Evolutionary conservation across 2,888 invertebrate genomes (phyloP).

Genomic region (Nymphalis c-album): DNA sequence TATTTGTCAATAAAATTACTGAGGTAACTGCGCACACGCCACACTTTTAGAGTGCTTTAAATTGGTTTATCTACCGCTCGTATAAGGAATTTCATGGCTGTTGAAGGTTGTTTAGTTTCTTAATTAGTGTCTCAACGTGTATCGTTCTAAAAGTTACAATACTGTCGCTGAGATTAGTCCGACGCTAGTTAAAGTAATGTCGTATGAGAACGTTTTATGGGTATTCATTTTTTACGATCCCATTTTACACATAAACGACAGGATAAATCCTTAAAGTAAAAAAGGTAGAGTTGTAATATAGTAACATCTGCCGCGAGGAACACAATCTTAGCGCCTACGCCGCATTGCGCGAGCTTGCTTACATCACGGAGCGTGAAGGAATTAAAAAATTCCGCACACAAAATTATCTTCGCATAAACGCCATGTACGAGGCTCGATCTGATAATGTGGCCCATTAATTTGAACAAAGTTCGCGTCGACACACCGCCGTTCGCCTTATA

Average conservation of each 20-base stretch:
- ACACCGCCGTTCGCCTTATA: slow-evolving; percentile 74
- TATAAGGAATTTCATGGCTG: slow-evolving; percentile 77
- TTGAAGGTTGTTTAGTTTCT: slow-evolving; percentile 71
- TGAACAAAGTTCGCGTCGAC: slow-evolving; percentile 81
- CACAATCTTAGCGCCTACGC: slow-evolving; percentile 47
- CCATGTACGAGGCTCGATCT: slow-evolving; percentile 79
- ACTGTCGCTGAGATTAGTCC: slow-evolving; percentile 55
- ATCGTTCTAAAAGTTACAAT: slow-evolving; percentile 59
- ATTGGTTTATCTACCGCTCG: slow-evolving; percentile 69
- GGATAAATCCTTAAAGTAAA: slow-evolving; percentile 24
- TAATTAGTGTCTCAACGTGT: slow-evolving; percentile 69
- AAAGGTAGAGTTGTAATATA: slow-evolving; percentile 24
- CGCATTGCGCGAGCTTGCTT: slow-evolving; percentile 45
- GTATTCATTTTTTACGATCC: slow-evolving; percentile 45
- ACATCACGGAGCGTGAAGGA: slow-evolving; percentile 56
- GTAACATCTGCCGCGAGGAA: slow-evolving; percentile 34
- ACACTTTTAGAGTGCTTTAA: slow-evolving; percentile 64
- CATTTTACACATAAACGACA: slow-evolving; percentile 26
- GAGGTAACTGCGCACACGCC: slow-evolving; percentile 53
- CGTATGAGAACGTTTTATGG: slow-evolving; percentile 9
- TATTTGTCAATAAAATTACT: slow-evolving; percentile 73
- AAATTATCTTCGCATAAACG: slow-evolving; percentile 81
- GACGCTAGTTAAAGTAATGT: slow-evolving; percentile 49
- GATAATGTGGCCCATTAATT: slow-evolving; percentile 81
- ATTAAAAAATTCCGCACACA: slow-evolving; percentile 70